Evolutionary conservation across 2,113 vertebrate genomes (phyloP), one percentile per base, ranked within the genome.

Genomic region (Motacilla alba): DNA sequence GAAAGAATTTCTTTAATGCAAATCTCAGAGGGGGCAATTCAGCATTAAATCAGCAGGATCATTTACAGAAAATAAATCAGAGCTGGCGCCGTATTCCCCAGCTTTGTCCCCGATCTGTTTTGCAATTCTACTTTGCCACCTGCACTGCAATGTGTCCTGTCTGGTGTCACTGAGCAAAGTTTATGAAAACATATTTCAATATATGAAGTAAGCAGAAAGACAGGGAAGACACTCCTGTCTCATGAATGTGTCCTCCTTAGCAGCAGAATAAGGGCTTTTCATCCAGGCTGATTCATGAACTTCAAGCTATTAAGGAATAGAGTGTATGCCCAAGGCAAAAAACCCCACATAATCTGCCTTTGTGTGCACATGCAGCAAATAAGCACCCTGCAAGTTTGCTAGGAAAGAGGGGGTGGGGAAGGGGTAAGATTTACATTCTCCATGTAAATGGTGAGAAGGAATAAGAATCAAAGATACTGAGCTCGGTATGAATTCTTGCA

Each of bases 81-180:
- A 74, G 72, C 6, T 77, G 33, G 37, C 0, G 0, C 7, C 1
- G 0, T 27, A 89, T 68, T 63, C 47, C 37, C 11, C 24, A 91
- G 28, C 33, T 70, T 83, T 83, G 31, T 47, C 68, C 47, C 21
- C 0, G 0, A 64, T 0, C 0, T 0, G 2, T 44, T 93, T 77
- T 80, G 64, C 44, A 49, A 56, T 15, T 16, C 4, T 21, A 7
- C 27, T 92, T 75, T 68, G 43, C 26, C n/a, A 69, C 49, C 44
- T 80, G 67, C 43, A 35, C 33, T 63, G 46, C 55, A 49, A 33
- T 3, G 37, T 47, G 37, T 47, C 50, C 70, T 67, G 22, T 11
- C 52, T 67, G 11, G 31, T 68, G 64, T 33, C 6, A 11, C 72
- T 41, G 23, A 81, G 47, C 30, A 64, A 55, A 88, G 60, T 63